Evolutionary conservation across 2,113 vertebrate species (phyloP).

Genomic region (Tragelaphus imberbis): DNA sequence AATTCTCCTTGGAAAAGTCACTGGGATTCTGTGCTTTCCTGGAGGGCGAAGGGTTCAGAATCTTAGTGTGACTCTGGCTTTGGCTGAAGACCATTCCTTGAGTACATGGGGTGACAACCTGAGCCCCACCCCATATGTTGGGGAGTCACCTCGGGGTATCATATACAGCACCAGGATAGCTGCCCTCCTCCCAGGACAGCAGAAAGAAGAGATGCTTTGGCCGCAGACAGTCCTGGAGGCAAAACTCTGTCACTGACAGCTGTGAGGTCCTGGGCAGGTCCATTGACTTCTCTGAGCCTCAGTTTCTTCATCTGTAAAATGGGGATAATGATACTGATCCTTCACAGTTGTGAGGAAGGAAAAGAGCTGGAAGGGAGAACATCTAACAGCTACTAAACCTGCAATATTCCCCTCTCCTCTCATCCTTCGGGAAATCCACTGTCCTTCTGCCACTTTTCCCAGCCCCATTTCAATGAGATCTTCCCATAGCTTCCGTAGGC

Average conservation of each 20-base stretch:
- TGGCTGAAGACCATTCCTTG: background rate
- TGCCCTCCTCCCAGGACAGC: background rate
- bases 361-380: background rate
- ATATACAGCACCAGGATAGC: accelerated
- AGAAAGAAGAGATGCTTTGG: background rate
- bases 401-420: background rate
- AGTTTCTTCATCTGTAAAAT: background rate
- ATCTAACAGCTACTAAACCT: background rate
- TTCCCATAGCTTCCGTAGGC: background rate
- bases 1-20: background rate
- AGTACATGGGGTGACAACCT: background rate
- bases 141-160: background rate
- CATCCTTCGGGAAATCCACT: background rate
- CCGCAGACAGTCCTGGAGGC: background rate
- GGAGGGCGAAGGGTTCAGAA: background rate
- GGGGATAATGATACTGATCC: background rate
- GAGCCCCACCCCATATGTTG: accelerated
- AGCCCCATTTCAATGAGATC: background rate
- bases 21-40: background rate
- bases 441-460: background rate
- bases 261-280: background rate
- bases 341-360: background rate
- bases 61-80: background rate
- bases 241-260: background rate
- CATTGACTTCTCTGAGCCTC: background rate